Evolutionary conservation across 2,888 invertebrate species (phyloP).

Genomic region (Luperina testacea): DNA sequence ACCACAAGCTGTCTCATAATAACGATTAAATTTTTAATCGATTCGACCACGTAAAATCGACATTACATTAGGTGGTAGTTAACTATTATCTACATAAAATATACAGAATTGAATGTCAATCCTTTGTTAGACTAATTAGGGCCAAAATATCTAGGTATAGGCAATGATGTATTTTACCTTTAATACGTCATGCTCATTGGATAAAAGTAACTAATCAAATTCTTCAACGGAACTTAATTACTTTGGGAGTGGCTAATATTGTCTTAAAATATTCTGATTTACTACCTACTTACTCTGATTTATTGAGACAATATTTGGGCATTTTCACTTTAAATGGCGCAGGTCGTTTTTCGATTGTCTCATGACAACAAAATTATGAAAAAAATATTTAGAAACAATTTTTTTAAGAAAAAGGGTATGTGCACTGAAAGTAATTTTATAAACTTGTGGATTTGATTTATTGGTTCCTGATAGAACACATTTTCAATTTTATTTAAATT

Average conservation of each 20-base stretch:
- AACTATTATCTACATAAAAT: neutral
- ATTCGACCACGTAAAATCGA: constrained; percentile 32
- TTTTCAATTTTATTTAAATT: no score
- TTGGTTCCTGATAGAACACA: no score
- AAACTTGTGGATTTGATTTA: no score
- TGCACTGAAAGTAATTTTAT: no score
- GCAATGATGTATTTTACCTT: no score
- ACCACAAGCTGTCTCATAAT: constrained; percentile 37
- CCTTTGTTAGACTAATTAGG: neutral
- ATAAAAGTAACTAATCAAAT: constrained; percentile 7
- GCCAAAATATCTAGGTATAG: neutral
- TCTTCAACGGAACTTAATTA: constrained; percentile 14
- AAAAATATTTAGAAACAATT: no score
- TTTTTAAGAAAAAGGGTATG: no score
- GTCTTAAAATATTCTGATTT: constrained; percentile 8
- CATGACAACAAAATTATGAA: no score
- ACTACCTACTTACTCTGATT: constrained; percentile 1
- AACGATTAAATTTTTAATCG: constrained; percentile 40
- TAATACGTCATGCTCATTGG: no score
- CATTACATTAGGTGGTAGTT: neutral
- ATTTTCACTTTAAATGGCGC: no score
- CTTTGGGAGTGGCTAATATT: constrained; percentile 2
- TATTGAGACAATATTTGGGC: constrained; percentile 18
- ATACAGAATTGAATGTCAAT: constrained; percentile 1
- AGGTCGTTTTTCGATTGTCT: no score